phyloP scores from a whole-genome alignment of 2,888 invertebrate genomes.

The Agrochola circellaris region DNA sequence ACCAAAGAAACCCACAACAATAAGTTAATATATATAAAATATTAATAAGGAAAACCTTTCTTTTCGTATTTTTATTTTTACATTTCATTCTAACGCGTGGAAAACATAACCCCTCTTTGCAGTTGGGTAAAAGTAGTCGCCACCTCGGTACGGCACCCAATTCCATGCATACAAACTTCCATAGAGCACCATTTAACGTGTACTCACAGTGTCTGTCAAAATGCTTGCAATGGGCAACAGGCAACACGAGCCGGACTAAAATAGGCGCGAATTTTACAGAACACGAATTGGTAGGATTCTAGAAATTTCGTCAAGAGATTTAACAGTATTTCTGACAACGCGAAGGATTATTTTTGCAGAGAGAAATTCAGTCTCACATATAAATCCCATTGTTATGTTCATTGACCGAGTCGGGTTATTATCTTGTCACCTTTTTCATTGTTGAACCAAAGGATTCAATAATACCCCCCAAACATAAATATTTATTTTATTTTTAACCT shows the following conservation, averaged over 20 bases:
- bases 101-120: neutral
- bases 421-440: neutral
- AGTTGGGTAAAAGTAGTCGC: neutral
- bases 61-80: neutral
- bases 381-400: neutral
- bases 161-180: neutral
- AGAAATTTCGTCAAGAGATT: neutral
- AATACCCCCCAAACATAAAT: neutral
- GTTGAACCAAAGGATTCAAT: neutral
- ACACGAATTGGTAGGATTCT: neutral
- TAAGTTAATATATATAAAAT: neutral
- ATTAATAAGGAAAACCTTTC: neutral
- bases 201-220: constrained; percentile 25
- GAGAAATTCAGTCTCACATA: neutral
- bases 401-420: neutral
- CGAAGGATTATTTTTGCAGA: neutral
- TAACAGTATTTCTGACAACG: no score
- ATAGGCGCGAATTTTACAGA: neutral
- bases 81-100: neutral
- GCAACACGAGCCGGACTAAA: constrained; percentile 22
- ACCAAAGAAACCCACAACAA: neutral
- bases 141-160: neutral
- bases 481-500: neutral
- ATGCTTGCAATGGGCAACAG: neutral
- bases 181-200: neutral